Evolutionary conservation across 2,113 vertebrate genomes (phyloP).

Genomic region (Ochotona curzoniae): DNA sequence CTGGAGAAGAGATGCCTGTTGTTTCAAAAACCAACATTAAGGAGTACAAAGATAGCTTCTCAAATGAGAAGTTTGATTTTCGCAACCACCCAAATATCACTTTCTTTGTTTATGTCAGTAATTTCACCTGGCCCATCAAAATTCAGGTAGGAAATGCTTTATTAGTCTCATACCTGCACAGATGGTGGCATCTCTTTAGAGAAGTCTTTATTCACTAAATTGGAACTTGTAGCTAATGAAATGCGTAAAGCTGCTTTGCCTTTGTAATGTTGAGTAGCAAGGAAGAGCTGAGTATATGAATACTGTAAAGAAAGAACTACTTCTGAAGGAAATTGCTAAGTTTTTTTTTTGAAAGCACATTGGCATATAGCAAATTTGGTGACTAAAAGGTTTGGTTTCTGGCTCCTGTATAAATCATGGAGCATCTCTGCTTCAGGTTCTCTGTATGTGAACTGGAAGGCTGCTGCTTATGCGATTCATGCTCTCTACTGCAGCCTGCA

Average conservation of each 20-base stretch:
- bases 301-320: not conserved
- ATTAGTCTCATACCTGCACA: not conserved
- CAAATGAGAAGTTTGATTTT: slow-evolving; percentile 99
- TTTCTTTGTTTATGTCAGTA: slow-evolving; percentile 99
- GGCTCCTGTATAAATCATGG: not conserved
- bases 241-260: not conserved
- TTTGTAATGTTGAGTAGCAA: not conserved
- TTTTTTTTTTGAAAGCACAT: slow-evolving; percentile 16
- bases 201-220: slow-evolving; percentile 29
- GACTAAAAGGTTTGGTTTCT: not conserved
- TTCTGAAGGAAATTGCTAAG: not conserved
- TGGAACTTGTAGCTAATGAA: slow-evolving; percentile 2
- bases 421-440: not conserved
- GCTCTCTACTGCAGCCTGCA: not conserved
- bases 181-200: slow-evolving; percentile 2
- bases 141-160: slow-evolving; percentile 90
- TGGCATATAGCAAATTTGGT: not conserved
- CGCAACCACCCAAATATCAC: slow-evolving; percentile 98
- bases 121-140: slow-evolving; percentile 99
- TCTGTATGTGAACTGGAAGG: not conserved
- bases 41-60: slow-evolving; percentile 98
- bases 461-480: not conserved
- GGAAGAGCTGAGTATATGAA: not conserved
- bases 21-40: slow-evolving; percentile 96
- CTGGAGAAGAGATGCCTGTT: slow-evolving; percentile 96